A percentile compares a stretch with the other conserved stretches of the same genome.
Evolutionary conservation across 2,797 vertebrate species (phyloP).

Genomic region (Knipowitschia caucasica): DNA sequence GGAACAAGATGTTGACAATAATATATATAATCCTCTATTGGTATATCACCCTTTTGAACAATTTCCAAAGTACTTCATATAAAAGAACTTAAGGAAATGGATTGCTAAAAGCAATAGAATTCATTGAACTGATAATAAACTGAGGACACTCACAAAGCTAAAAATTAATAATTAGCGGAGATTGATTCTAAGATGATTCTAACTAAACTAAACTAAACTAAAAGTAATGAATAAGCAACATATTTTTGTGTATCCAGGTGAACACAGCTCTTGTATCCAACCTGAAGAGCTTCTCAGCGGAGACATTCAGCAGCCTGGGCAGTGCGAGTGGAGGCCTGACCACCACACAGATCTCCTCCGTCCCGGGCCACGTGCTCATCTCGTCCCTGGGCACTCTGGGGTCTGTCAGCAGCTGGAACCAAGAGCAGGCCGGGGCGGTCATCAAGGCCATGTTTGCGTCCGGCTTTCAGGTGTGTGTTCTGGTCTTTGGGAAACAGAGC

Average conservation of each 20-base stretch:
- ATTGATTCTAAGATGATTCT: too few relatives aligned
- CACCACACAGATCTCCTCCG: constrained; percentile 47
- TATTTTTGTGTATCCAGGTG: constrained; percentile 36
- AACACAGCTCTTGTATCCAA: constrained; percentile 53
- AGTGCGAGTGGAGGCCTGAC: constrained; percentile 44
- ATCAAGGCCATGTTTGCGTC: constrained; percentile 40
- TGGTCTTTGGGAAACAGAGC: too few relatives aligned
- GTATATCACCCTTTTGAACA: too few relatives aligned
- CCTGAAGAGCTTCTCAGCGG: constrained; percentile 43
- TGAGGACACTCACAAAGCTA: too few relatives aligned
- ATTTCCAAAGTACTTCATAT: too few relatives aligned
- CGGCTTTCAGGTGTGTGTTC: constrained; percentile 49
- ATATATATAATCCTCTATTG: not conserved
- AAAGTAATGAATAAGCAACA: too few relatives aligned
- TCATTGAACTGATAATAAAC: too few relatives aligned
- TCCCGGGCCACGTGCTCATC: constrained; percentile 27
- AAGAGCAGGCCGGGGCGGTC: constrained; percentile 53
- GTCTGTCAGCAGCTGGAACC: constrained; percentile 51
- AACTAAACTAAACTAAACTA: too few relatives aligned
- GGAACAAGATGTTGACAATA: too few relatives aligned
- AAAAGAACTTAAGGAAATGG: too few relatives aligned
- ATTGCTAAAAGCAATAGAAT: too few relatives aligned
- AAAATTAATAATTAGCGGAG: too few relatives aligned
- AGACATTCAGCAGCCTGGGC: constrained; percentile 43
- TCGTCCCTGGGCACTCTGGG: constrained; percentile 51